These are phyloP conservation scores for Andrena flavipes DNA, from an alignment of 2,888 invertebrate species.

Conservation along the genomic window DNA sequence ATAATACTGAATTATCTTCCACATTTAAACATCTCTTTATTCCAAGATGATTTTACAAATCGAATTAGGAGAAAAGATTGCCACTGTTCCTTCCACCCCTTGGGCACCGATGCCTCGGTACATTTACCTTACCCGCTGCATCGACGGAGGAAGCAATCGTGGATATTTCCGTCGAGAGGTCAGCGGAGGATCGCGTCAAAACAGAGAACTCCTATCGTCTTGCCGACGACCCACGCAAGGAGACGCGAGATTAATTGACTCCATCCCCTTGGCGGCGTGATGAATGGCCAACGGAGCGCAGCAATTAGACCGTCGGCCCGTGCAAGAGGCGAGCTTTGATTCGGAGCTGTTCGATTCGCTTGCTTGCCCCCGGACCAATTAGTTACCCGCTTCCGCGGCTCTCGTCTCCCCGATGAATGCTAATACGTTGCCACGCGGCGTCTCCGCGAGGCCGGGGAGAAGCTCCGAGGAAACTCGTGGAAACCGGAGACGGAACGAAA, in stretches of 20 bases:
- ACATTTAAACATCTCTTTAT: no score
- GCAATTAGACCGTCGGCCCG: constrained; percentile 49
- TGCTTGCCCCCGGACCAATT: constrained; percentile 37
- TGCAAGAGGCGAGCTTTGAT: constrained; percentile 39
- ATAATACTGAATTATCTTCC: no score
- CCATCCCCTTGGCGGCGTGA: constrained; percentile 34
- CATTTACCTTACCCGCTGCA: no score
- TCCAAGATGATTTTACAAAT: no score
- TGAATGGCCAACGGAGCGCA: constrained; percentile 37
- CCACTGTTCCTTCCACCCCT: no score
- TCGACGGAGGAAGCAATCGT: no score
- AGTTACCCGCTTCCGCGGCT: constrained; percentile 37
- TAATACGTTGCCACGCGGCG: constrained; percentile 22
- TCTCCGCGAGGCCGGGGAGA: neutral
- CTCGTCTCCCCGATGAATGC: constrained; percentile 21
- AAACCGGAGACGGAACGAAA: neutral
- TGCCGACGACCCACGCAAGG: no score
- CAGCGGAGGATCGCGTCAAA: no score
- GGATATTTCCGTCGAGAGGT: no score
- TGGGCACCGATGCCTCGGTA: no score
- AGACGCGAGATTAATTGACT: constrained; percentile 51
- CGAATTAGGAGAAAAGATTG: no score
- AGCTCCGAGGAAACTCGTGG: neutral
- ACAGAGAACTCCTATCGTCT: no score
- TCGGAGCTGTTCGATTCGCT: constrained; percentile 43